A percentile compares a stretch with the other conserved stretches of the same genome.
Evolutionary conservation across 2,113 vertebrate genomes (phyloP).

Genomic region (Melospiza melodia): DNA sequence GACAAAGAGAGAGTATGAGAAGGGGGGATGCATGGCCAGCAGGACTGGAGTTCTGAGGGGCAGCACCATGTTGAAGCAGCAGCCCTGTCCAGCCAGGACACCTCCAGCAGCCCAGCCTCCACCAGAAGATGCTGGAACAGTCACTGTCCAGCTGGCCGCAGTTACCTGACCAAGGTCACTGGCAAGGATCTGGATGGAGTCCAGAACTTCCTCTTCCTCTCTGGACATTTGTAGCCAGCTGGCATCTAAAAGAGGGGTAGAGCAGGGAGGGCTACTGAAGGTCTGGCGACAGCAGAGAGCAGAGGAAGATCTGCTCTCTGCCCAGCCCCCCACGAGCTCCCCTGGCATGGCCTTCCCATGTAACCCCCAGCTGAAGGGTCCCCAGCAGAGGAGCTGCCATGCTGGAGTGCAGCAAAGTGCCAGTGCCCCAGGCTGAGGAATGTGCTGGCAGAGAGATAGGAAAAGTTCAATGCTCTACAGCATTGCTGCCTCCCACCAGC

Average conservation of each 20-base stretch:
- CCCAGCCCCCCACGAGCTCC: accelerated
- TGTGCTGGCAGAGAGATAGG: background rate
- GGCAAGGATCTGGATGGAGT: background rate
- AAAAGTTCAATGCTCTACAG: background rate
- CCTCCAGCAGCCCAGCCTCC: background rate
- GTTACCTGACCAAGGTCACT: background rate
- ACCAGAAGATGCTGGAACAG: background rate
- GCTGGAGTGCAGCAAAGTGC: accelerated
- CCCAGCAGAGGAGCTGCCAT: background rate
- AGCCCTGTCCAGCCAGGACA: background rate
- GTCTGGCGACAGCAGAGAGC: background rate
- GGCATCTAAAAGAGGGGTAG: background rate
- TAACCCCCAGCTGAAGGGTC: background rate
- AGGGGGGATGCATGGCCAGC: accelerated
- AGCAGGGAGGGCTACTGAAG: background rate
- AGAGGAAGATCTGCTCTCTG: background rate
- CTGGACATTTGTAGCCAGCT: background rate
- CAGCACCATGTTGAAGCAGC: background rate
- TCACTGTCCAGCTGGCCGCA: accelerated
- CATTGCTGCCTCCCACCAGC: background rate
- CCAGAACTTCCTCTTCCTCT: background rate
- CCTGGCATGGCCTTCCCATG: background rate
- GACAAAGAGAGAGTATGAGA: background rate
- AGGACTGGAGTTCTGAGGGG: too few species aligned
- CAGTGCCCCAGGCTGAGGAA: background rate